Conservation (phyloP, 2,113 vertebrate genomes). For the Condylura cristata region DNA sequence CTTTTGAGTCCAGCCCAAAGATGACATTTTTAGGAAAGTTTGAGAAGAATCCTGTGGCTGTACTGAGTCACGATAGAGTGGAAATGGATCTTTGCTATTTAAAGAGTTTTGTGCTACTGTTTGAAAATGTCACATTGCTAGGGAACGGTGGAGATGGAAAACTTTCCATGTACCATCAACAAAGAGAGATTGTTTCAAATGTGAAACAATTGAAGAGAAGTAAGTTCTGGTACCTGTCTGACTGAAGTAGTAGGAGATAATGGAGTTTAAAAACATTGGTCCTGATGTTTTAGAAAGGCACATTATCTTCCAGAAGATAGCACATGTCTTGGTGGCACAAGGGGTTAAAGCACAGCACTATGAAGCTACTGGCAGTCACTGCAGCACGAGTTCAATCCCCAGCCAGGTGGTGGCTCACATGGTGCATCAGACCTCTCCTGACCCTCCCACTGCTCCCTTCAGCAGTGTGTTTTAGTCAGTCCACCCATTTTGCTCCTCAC, state of each 20-base stretch:
- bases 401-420: no score
- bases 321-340: no score
- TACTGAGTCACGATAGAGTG: constrained; percentile 80
- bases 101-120: constrained; percentile 81
- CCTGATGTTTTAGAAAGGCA: not conserved
- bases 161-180: constrained; percentile 75
- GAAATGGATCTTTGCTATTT: constrained; percentile 81
- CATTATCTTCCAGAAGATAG: not conserved
- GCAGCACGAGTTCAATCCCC: no score
- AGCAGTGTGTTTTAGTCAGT: no score
- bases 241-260: not conserved
- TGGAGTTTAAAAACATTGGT: not conserved
- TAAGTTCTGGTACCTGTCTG: constrained; percentile 57
- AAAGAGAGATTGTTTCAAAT: constrained; percentile 41
- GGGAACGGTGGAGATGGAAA: constrained; percentile 76
- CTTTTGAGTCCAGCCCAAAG: constrained; percentile 81
- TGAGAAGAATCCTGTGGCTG: constrained; percentile 81
- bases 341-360: no score
- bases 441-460: no score
- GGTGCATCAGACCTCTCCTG: no score
- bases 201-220: constrained; percentile 12
- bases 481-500: no score
- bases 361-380: no score
- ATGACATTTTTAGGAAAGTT: constrained; percentile 84
- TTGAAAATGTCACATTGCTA: constrained; percentile 83